Percentiles rank a stretch among this genome's conserved stretches.
Evolutionary conservation across 1,140 invertebrate species (phyloP).

Genomic region (Onthophagus taurus): DNA sequence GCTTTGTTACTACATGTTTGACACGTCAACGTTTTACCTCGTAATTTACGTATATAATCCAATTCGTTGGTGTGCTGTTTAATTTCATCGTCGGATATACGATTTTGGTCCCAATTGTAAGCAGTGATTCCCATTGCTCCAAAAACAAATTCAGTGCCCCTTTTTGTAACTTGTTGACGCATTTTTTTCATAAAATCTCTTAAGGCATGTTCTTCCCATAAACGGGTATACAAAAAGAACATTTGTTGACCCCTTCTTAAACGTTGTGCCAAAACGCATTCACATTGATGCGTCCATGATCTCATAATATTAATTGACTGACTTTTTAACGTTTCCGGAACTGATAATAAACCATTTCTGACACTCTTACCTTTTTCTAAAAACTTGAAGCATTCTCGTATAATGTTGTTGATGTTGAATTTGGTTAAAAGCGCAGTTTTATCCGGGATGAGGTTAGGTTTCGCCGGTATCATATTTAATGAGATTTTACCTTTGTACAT

Average conservation of each 20-base stretch:
- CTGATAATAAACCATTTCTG: background rate
- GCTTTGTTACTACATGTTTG: background rate
- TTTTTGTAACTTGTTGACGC: constrained; percentile 35
- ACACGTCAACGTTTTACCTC: constrained; percentile 42
- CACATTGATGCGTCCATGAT: constrained; percentile 49
- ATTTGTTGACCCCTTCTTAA: constrained; percentile 51
- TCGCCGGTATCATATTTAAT: too few relatives aligned
- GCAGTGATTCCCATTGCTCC: constrained; percentile 37
- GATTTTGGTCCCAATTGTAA: constrained; percentile 47
- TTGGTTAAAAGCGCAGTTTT: too few relatives aligned
- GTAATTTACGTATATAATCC: constrained; percentile 42
- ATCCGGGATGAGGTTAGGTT: too few relatives aligned
- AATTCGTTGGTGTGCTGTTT: constrained; percentile 42
- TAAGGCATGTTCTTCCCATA: constrained; percentile 51
- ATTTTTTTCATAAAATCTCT: constrained; percentile 45
- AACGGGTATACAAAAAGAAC: constrained; percentile 48
- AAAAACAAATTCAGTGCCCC: constrained; percentile 39
- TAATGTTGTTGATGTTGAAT: too few relatives aligned
- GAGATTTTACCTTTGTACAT: too few relatives aligned
- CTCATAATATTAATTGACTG: constrained; percentile 40
- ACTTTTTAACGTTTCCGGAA: constrained; percentile 35
- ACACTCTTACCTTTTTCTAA: too few relatives aligned
- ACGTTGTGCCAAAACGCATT: constrained; percentile 52
- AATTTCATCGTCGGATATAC: constrained; percentile 44
- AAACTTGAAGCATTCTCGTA: too few relatives aligned